Percentiles rank a stretch among this genome's conserved stretches.
Evolutionary conservation across 1,140 invertebrate genomes (phyloP).

Genomic region (Drosophila nasuta): DNA sequence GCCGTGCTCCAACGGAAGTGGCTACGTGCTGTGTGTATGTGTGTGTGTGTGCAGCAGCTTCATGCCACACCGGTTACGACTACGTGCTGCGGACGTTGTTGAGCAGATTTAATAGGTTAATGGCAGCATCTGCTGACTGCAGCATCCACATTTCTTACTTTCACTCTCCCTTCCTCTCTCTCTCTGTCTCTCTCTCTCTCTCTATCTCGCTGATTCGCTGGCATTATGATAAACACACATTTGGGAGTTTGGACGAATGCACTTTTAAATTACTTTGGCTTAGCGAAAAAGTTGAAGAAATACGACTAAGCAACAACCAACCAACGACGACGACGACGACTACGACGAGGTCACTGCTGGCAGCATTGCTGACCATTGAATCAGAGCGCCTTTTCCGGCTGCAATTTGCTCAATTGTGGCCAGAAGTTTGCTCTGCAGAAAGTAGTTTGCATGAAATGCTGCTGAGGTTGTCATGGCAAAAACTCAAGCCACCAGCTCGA

Average conservation of each 20-base stretch:
- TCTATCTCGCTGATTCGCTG: slow-evolving; percentile 19
- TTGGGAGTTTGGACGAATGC: slow-evolving; percentile 62
- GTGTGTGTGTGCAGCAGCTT: slow-evolving; percentile 38
- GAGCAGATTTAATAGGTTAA: slow-evolving; percentile 76
- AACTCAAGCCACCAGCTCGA: neutral
- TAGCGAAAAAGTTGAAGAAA: slow-evolving; percentile 56
- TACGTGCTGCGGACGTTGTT: slow-evolving; percentile 74
- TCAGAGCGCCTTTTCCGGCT: slow-evolving; percentile 73
- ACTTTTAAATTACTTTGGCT: slow-evolving; percentile 71
- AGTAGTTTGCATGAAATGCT: slow-evolving; percentile 62
- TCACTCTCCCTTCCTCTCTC: neutral
- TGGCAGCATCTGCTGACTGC: slow-evolving; percentile 51
- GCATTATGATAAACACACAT: slow-evolving; percentile 82
- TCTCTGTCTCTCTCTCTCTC: no score
- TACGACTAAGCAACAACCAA: neutral
- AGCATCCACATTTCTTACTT: neutral
- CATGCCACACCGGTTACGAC: slow-evolving; percentile 29
- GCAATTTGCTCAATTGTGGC: slow-evolving; percentile 77
- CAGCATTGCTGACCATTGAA: slow-evolving; percentile 57
- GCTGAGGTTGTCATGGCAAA: slow-evolving; percentile 31
- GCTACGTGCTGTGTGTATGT: slow-evolving; percentile 71
- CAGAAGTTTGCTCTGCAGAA: slow-evolving; percentile 48
- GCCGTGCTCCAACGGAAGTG: slow-evolving; percentile 65
- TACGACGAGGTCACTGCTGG: slow-evolving; percentile 17
- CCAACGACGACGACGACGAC: slow-evolving; percentile 1